These are phyloP conservation scores for Drosophila sulfurigaster DNA, from an alignment of 1,140 invertebrate genomes.

Conservation along the genomic window DNA sequence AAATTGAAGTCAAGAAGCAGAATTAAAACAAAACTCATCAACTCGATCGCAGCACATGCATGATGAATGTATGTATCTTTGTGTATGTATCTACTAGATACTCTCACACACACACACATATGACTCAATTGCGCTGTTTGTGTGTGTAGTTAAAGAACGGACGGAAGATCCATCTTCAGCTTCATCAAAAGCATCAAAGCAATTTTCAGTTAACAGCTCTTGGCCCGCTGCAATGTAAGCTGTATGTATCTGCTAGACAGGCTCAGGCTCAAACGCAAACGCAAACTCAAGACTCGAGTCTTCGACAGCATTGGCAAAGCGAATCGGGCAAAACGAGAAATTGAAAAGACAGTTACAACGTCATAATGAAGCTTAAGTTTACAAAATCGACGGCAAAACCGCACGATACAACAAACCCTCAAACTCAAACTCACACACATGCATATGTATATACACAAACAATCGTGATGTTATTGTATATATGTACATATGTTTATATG, in stretches of 20 bases:
- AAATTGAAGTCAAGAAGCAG: conserved; percentile 83
- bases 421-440: conserved; percentile 40
- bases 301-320: conserved; percentile 66
- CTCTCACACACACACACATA: conserved; percentile 25
- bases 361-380: conserved; percentile 74
- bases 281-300: not conserved
- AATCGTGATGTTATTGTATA: conserved; percentile 65
- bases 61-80: not conserved
- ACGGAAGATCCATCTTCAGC: conserved; percentile 73
- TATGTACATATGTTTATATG: conserved; percentile 23
- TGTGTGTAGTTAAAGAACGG: conserved; percentile 12
- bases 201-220: conserved; percentile 68
- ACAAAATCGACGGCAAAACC: conserved; percentile 69
- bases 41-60: conserved; percentile 35
- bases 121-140: conserved; percentile 58
- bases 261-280: conserved; percentile 21
- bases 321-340: conserved; percentile 83
- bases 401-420: conserved; percentile 62
- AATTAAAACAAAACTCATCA: conserved; percentile 84
- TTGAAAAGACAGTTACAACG: conserved; percentile 82
- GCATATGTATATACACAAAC: conserved; percentile 4
- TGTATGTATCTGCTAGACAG: conserved; percentile 58
- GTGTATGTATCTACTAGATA: conserved; percentile 28
- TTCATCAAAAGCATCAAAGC: conserved; percentile 49
- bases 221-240: conserved; percentile 27